Conservation (phyloP, 2,113 vertebrate genomes). For the Eleginops maclovinus region DNA sequence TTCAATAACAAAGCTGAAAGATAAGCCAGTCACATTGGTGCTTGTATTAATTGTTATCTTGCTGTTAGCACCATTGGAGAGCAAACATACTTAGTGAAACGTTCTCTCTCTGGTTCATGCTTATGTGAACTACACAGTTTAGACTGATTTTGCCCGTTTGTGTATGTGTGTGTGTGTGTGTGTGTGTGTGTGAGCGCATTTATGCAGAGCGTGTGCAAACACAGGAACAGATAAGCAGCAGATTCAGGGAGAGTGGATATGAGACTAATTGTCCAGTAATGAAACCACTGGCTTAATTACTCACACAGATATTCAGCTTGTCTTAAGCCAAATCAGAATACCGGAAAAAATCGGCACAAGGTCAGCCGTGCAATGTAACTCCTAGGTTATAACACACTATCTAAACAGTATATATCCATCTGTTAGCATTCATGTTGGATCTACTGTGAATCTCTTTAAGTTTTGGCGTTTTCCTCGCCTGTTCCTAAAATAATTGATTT, state of each 20-base stretch:
- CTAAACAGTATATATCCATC: too few relatives aligned
- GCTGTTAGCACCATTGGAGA: slow-evolving; percentile 51
- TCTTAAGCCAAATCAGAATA: slow-evolving; percentile 47
- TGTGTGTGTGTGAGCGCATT: slow-evolving; percentile 42
- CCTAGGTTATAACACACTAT: background rate
- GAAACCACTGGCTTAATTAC: slow-evolving; percentile 71
- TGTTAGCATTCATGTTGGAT: background rate
- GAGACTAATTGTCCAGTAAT: slow-evolving; percentile 73
- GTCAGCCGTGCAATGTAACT: slow-evolving; percentile 44
- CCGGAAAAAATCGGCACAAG: slow-evolving; percentile 55
- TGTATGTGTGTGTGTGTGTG: background rate
- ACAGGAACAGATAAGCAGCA: slow-evolving; percentile 62
- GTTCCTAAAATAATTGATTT: background rate
- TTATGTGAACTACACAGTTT: slow-evolving; percentile 62
- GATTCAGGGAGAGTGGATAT: slow-evolving; percentile 52
- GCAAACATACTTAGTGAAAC: slow-evolving; percentile 74
- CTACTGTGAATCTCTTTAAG: background rate
- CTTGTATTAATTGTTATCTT: slow-evolving; percentile 74
- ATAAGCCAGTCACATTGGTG: slow-evolving; percentile 60
- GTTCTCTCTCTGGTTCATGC: slow-evolving; percentile 65
- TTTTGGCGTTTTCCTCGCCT: background rate
- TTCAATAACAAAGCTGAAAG: slow-evolving; percentile 62
- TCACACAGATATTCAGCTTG: slow-evolving; percentile 57
- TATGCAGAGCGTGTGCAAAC: slow-evolving; percentile 70
- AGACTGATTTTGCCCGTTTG: slow-evolving; percentile 39